These are phyloP conservation scores for Acromyrmex heyeri DNA, from an alignment of 1,140 invertebrate genomes.

Conservation along the genomic window DNA sequence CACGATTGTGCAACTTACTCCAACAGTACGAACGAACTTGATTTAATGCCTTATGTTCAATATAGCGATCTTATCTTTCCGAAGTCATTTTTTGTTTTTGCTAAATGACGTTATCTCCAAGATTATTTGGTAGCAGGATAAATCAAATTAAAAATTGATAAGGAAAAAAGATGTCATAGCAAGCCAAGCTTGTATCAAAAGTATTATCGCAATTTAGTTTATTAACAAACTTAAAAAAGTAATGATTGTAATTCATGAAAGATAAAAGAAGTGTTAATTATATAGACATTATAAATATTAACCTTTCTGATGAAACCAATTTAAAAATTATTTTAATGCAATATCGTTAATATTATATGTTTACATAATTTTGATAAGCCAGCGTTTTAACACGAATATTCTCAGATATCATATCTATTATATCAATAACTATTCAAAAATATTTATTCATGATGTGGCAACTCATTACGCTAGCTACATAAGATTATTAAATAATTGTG, in stretches of 20 bases:
- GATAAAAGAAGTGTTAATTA: not conserved
- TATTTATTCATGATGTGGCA: not conserved
- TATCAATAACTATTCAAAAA: not conserved
- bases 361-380: no score
- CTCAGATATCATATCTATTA: not conserved
- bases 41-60: no score
- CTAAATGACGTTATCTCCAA: not conserved
- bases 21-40: not conserved
- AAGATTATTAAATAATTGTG: no score
- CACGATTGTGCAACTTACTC: not conserved
- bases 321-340: not conserved
- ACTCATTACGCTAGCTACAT: no score
- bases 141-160: not conserved
- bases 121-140: not conserved
- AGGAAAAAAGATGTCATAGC: not conserved
- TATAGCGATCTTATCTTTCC: no score
- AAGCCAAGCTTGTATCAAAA: not conserved
- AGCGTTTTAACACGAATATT: not conserved
- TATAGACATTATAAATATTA: not conserved
- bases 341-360: not conserved
- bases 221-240: not conserved
- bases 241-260: not conserved
- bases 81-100: not conserved
- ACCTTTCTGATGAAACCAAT: not conserved
- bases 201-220: not conserved